Percentiles rank a stretch among this genome's conserved stretches.
phyloP scores from a whole-genome alignment of 2,797 vertebrate genomes.

The Tolypeutes matacus region DNA sequence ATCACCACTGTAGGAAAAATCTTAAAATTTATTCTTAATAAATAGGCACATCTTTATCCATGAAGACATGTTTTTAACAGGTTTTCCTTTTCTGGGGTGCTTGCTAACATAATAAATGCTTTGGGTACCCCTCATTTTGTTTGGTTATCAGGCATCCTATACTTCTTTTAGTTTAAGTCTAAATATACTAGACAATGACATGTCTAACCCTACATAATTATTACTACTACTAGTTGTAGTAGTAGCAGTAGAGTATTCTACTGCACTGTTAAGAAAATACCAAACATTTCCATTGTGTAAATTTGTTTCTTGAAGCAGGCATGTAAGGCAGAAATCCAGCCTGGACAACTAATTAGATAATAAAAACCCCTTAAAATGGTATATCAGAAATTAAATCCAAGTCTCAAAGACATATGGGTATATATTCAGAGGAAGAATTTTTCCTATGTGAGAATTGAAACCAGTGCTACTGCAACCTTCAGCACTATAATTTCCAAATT shows the following conservation, averaged over 20 bases:
- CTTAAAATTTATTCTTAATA: not conserved
- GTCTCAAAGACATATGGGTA: not conserved
- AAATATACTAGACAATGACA: not conserved
- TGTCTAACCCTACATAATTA: not conserved
- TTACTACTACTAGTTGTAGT: not conserved
- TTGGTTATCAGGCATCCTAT: not conserved
- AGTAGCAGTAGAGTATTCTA: not conserved
- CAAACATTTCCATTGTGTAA: not conserved
- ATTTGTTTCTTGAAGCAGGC: slow-evolving; percentile 27
- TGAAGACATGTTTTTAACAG: not conserved
- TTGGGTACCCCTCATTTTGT: not conserved
- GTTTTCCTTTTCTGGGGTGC: not conserved
- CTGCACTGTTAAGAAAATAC: not conserved
- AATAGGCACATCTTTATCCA: not conserved
- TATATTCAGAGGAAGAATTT: not conserved
- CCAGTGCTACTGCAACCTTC: not conserved
- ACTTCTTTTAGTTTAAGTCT: not conserved
- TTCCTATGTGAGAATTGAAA: slow-evolving; percentile 50
- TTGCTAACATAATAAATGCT: not conserved
- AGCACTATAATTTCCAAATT: slow-evolving; percentile 75
- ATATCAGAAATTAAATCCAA: slow-evolving; percentile 32
- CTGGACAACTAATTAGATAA: not conserved
- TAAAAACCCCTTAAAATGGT: not conserved
- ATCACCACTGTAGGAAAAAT: not conserved
- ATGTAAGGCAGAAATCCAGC: not conserved